phyloP scores from a whole-genome alignment of 64 coral and sea anemone species.

The Montipora sp. region DNA sequence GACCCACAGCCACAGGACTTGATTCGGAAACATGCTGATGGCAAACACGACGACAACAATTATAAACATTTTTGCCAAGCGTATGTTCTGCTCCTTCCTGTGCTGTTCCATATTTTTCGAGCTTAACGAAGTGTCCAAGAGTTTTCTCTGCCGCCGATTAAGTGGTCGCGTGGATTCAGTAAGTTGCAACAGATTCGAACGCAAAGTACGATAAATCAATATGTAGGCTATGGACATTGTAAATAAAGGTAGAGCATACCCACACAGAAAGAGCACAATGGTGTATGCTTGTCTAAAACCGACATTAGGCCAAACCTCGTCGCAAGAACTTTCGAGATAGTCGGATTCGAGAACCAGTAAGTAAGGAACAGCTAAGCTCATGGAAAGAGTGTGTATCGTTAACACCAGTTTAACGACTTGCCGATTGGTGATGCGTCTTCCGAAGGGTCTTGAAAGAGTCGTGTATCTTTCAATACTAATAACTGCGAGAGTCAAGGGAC shows the following conservation, averaged over 20 bases:
- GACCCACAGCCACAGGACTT: slow-evolving; percentile 85
- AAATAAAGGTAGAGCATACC: slow-evolving; percentile 54
- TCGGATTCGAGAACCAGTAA: slow-evolving; percentile 38
- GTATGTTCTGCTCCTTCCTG: slow-evolving; percentile 46
- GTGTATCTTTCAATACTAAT: slow-evolving; percentile 70
- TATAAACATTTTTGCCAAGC: slow-evolving; percentile 83
- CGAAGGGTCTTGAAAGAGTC: slow-evolving; percentile 59
- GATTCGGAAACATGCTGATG: slow-evolving; percentile 90
- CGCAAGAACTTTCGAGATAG: slow-evolving; percentile 1
- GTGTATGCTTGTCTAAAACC: slow-evolving; percentile 66
- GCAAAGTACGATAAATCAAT: slow-evolving; percentile 32
- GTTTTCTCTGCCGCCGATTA: not conserved
- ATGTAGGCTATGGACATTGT: slow-evolving; percentile 53
- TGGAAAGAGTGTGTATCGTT: slow-evolving; percentile 35
- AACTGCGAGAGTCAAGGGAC: slow-evolving; percentile 58
- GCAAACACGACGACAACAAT: slow-evolving; percentile 83
- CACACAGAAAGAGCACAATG: slow-evolving; percentile 54
- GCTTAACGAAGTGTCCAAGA: not conserved
- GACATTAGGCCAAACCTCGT: slow-evolving; percentile 51
- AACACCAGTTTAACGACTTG: slow-evolving; percentile 9
- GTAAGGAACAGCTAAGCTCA: slow-evolving; percentile 41
- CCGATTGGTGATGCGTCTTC: slow-evolving; percentile 14
- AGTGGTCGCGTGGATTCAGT: not conserved
- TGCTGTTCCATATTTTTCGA: not conserved
- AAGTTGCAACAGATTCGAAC: slow-evolving; percentile 39